A percentile compares a stretch with the other conserved stretches of the same genome.
Conservation (phyloP, 2,113 vertebrate species). For the Serinus canaria region DNA sequence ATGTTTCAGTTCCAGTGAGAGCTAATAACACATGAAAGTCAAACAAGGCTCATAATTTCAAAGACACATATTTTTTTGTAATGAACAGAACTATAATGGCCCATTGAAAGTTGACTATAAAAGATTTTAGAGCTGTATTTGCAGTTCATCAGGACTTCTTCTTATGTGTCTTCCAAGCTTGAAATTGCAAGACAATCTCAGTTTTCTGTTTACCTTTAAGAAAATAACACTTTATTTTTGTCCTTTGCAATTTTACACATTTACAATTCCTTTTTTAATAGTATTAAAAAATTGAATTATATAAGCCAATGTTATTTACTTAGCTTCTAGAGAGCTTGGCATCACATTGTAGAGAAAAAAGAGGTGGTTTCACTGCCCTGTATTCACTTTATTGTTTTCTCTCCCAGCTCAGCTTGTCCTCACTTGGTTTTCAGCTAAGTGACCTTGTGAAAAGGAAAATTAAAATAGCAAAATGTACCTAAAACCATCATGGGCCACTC, state of each 20-base stretch:
- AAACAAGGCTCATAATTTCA: slow-evolving; percentile 7
- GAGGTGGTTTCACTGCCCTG: background rate
- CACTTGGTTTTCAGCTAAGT: background rate
- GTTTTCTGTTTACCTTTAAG: background rate
- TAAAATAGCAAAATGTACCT: background rate
- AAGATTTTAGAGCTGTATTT: slow-evolving; percentile 10
- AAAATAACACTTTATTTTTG: background rate
- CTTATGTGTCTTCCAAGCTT: background rate
- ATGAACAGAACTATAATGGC: slow-evolving; percentile 13
- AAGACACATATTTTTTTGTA: slow-evolving; percentile 1
- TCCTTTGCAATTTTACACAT: background rate
- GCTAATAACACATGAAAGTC: slow-evolving; percentile 59
- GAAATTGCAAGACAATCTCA: background rate
- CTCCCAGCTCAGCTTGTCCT: background rate
- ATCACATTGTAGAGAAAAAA: background rate
- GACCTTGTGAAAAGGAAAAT: background rate
- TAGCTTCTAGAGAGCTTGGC: background rate
- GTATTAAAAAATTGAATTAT: background rate
- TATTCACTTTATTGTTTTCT: background rate
- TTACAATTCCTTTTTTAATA: background rate
- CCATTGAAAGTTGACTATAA: background rate
- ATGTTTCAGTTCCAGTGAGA: slow-evolving; percentile 46
- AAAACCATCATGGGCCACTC: background rate
- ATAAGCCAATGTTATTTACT: background rate
- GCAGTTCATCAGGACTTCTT: background rate